phyloP scores from a whole-genome alignment of 2,797 vertebrate species.

The Platalea minor region DNA sequence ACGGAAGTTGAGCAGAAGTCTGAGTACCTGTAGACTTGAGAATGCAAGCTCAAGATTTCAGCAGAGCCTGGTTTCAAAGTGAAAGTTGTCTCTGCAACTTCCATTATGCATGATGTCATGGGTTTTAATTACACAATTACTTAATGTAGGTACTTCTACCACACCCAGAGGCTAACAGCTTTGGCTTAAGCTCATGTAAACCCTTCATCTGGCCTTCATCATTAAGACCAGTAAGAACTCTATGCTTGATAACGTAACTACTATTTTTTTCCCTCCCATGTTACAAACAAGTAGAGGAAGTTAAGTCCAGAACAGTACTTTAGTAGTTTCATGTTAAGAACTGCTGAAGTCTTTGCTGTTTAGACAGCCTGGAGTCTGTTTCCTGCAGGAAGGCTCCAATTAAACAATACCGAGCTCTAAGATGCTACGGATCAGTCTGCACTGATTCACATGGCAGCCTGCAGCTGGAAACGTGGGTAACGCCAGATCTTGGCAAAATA shows the following conservation, averaged over 20 bases:
- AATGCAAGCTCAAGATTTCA: neutral
- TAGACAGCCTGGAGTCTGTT: neutral
- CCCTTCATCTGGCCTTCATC: neutral
- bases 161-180: conserved; percentile 8
- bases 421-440: neutral
- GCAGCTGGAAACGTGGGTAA: neutral
- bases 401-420: neutral
- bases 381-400: neutral
- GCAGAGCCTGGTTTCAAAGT: neutral
- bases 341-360: neutral
- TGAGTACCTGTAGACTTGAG: neutral
- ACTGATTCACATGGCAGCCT: neutral
- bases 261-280: neutral
- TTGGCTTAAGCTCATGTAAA: neutral
- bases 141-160: neutral
- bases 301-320: neutral
- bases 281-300: neutral
- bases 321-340: neutral
- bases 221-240: neutral
- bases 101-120: neutral
- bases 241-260: neutral
- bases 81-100: neutral
- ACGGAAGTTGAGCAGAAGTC: neutral
- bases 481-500: neutral
- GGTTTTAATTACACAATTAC: conserved; percentile 24